Base-by-base conservation (phyloP, 2,797 vertebrate species). In the Trachurus trachurus region DNA sequence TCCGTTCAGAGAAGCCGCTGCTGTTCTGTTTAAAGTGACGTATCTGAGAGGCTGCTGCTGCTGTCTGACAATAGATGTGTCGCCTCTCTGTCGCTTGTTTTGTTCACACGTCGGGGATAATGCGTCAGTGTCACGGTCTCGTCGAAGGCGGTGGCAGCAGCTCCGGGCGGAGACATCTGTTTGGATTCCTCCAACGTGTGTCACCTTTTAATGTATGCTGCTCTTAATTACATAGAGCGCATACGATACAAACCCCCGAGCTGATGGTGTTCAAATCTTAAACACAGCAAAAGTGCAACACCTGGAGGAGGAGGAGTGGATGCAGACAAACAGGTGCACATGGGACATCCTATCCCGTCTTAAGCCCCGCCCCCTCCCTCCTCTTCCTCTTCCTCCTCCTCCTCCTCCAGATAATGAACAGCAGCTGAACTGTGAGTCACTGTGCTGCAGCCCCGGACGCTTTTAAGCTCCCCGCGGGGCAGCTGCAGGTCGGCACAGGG, bases 391-490 rank as follows among this genome's bases (percentile, higher is more conserved):
- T 26, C 26, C 3, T 26, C 26, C 26, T 26, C 26, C 26, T 26
- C 26, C 26, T 26, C 26, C 31, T 45, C n/a, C 13, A 13, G 42
- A 60, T 52, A 65, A 60, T 52, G 31, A 79, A 73, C 53, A 42
- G 6, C 21, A 13, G 42, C 53, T 69, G 64, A 76, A 31, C 52
- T 66, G 31, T 26, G 29, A 44, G 42, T 37, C 67, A 50, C 62
- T 45, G 5, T 5, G 31, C 34, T 9, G 45, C 63, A 54, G 68
- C 45, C 47, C 22, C 21, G 26, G 40, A 59, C 1, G 56, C 83
- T 74, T 80, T 87, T 74, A 82, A 83, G 66, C 71, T 83, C 78
- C 62, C 73, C 9, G 5, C 31, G 5, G 45, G 45, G 70, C 31
- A 15, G 13, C 61, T 31, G 16, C 66, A 75, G 68, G 74, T 65